Evolutionary conservation across 1,140 invertebrate genomes (phyloP), one percentile per base, ranked within the genome.

Genomic region (Penaeus indicus): DNA sequence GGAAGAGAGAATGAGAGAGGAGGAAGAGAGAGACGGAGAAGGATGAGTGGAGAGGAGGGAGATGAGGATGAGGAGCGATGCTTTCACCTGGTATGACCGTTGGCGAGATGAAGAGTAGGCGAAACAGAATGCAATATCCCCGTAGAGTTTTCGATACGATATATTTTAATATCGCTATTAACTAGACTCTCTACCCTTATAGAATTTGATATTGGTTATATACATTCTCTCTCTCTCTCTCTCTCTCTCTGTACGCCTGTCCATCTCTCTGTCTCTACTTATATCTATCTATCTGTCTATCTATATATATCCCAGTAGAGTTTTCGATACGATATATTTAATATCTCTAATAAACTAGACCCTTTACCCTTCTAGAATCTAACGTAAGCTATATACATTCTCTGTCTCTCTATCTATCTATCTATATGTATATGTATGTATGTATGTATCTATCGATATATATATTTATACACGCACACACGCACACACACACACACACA

Each of bases 391-490:
- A 22, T 21, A 19, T 69, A 69, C 10, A 69, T 10, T 69, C 8
- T 16, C 10, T 11, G 27, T 69, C n/a, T 18, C n/a, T 69, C n/a
- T 69, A 11, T 32, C 18, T 19, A n/a, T 27, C 21, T 27, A 75
- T 75, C 32, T 75, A 27, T 27, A 75, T 75, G 32, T 75, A 27
- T 75, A 75, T 75, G 25, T 75, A 75, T 75, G 25, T 75, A 75
- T 75, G 25, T 47, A 47, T 47, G 0, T 47, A 47, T 75, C 21
- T 32, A 75, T 75, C 16, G 21, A 75, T 19, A 75, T 75, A 75
- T 27, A 27, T 10, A 75, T 72, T 10, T n/a, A 25, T 72, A 19
- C 4, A 72, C 10, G n/a, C 10, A n/a, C 4, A 25, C n/a, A 72
- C n/a, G 5, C 11, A 47, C 11, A 47, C 11, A 47, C 11, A 47